These are phyloP conservation scores for Eufriesea mexicana DNA, from an alignment of 1,140 invertebrate genomes.

Conservation along the genomic window DNA sequence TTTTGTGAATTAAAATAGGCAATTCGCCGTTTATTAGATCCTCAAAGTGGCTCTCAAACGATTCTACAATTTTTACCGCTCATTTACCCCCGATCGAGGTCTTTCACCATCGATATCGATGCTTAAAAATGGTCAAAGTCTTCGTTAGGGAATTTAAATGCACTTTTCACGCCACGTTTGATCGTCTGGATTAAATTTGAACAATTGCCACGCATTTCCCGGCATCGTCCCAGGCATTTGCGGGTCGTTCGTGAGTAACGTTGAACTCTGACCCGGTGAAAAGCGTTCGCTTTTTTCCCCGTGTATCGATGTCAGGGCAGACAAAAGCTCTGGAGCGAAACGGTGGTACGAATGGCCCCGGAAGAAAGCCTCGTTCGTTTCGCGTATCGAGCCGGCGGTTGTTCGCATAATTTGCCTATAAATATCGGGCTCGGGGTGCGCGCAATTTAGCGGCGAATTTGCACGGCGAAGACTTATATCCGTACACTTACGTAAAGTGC, in stretches of 20 bases:
- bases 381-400: conserved; percentile 39
- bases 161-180: no score
- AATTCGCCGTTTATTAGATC: no score
- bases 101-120: no score
- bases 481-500: conserved; percentile 52
- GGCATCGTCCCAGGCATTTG: neutral
- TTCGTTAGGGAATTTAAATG: no score
- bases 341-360: conserved; percentile 39
- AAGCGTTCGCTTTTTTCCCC: neutral
- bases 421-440: conserved; percentile 42
- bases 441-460: conserved; percentile 61
- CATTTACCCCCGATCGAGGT: no score
- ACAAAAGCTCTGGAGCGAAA: conserved; percentile 22
- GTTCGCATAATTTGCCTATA: conserved; percentile 61
- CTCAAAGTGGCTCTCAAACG: no score
- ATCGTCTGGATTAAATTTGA: no score
- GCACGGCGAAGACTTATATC: conserved; percentile 49
- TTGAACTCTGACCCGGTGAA: no score
- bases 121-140: no score
- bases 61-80: no score
- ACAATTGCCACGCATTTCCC: no score
- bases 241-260: neutral
- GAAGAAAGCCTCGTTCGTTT: conserved; percentile 23
- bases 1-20: no score
- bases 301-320: conserved; percentile 24